Evolutionary conservation across 2,888 invertebrate genomes (phyloP).

Genomic region (Spicauda simplicius): DNA sequence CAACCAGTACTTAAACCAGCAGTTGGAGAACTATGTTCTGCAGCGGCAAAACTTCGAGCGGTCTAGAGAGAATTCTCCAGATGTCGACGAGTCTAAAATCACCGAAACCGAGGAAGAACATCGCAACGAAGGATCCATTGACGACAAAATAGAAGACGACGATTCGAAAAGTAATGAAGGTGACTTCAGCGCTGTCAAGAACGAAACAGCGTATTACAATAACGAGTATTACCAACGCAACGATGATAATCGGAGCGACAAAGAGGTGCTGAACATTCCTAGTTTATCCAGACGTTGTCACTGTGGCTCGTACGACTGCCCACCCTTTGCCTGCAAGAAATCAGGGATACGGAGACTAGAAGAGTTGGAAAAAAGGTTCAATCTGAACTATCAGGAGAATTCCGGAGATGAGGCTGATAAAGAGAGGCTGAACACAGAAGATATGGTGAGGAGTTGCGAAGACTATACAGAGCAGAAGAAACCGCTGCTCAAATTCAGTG

Average conservation of each 20-base stretch:
- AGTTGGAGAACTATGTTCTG: conserved; percentile 72
- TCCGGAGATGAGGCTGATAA: conserved; percentile 68
- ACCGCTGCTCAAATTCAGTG: conserved; percentile 95
- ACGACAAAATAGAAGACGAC: conserved; percentile 67
- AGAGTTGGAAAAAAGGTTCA: conserved; percentile 75
- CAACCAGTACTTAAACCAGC: conserved; percentile 83
- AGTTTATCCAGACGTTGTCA: conserved; percentile 76
- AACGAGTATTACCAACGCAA: conserved; percentile 63
- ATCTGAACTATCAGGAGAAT: conserved; percentile 71
- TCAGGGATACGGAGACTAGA: conserved; percentile 73
- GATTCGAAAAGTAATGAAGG: conserved; percentile 70
- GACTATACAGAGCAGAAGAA: conserved; percentile 82
- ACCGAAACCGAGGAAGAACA: conserved; percentile 60
- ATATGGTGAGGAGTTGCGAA: conserved; percentile 72
- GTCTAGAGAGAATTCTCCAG: conserved; percentile 73
- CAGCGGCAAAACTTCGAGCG: conserved; percentile 62
- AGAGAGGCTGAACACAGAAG: conserved; percentile 64
- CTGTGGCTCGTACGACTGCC: conserved; percentile 84
- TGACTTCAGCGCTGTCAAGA: conserved; percentile 65
- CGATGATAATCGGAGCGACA: conserved; percentile 57
- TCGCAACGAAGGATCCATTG: conserved; percentile 52
- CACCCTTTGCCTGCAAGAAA: conserved; percentile 77
- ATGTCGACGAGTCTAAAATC: conserved; percentile 64
- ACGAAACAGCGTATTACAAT: conserved; percentile 61
- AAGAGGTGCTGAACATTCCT: conserved; percentile 74